A percentile compares a stretch with the other conserved stretches of the same genome.
Conservation (phyloP, 2,888 invertebrate species). For the Petrolisthes cinctipes region DNA sequence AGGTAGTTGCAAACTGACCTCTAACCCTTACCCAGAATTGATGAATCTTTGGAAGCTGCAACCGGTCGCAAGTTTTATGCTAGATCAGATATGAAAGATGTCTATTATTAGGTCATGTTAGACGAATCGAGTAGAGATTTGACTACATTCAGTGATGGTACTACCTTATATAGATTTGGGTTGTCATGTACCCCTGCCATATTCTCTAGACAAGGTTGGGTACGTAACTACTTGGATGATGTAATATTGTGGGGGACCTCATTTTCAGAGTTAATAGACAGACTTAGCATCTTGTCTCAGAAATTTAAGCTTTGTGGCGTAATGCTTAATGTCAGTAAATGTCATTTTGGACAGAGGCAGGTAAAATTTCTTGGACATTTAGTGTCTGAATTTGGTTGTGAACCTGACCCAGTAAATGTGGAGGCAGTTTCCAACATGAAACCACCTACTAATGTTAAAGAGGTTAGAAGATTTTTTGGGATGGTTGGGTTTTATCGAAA, state of each 20-base stretch:
- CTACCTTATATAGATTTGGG: constrained; percentile 13
- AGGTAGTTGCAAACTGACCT: constrained; percentile 13
- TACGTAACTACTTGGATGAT: constrained; percentile 30
- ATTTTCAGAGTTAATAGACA: neutral
- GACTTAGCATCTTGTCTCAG: neutral
- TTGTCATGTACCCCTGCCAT: constrained; percentile 16
- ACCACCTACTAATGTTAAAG: neutral
- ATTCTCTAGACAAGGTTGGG: constrained; percentile 23
- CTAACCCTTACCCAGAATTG: neutral
- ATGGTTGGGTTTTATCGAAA: constrained; percentile 22
- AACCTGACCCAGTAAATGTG: constrained; percentile 8
- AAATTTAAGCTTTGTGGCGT: neutral
- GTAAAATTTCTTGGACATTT: constrained; percentile 5
- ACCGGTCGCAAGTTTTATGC: constrained; percentile 22
- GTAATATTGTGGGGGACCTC: constrained; percentile 6
- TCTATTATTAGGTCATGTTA: constrained; percentile 24
- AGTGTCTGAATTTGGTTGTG: neutral
- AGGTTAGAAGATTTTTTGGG: constrained; percentile 11
- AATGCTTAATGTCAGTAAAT: constrained; percentile 19
- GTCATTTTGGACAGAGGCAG: neutral
- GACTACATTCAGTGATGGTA: constrained; percentile 32
- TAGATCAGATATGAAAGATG: constrained; percentile 24
- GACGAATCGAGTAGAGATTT: constrained; percentile 20
- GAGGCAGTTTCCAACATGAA: neutral
- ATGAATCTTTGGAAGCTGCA: constrained; percentile 34